Percentiles rank a stretch among this genome's conserved stretches.
Conservation (phyloP, 2,888 invertebrate genomes). For the Mythimna pallens region DNA sequence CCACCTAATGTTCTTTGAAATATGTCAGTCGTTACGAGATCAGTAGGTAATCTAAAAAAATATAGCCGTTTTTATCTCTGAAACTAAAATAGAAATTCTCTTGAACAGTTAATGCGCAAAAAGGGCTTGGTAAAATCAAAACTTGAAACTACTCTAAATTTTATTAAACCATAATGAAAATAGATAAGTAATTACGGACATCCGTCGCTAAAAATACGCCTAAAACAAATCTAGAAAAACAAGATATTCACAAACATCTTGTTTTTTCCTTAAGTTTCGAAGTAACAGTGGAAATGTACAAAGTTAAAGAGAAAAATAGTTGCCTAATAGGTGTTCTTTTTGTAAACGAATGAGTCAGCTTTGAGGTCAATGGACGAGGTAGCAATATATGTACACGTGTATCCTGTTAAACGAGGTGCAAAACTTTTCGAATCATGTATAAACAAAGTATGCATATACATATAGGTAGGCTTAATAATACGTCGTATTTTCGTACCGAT, state of each 20-base stretch:
- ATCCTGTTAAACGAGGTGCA: background rate
- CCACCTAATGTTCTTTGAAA: background rate
- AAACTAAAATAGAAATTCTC: background rate
- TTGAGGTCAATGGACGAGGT: conserved; percentile 20
- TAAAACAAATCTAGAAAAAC: conserved; percentile 43
- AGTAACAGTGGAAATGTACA: conserved; percentile 46
- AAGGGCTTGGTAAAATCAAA: background rate
- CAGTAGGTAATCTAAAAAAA: background rate
- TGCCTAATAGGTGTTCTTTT: conserved; percentile 54
- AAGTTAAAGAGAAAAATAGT: conserved; percentile 51
- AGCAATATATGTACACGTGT: background rate
- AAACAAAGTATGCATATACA: background rate
- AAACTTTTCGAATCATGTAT: background rate
- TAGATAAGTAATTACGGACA: conserved; percentile 29
- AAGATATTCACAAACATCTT: conserved; percentile 59
- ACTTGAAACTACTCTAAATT: background rate
- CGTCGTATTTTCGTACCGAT: no score
- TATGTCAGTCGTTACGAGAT: background rate
- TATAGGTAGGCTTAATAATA: no score
- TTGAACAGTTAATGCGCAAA: background rate
- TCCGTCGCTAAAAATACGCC: conserved; percentile 24
- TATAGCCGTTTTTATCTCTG: background rate
- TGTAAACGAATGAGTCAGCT: conserved; percentile 28
- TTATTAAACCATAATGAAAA: conserved; percentile 8
- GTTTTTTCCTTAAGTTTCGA: conserved; percentile 56